Evolutionary conservation across 2,113 vertebrate species (phyloP).

Genomic region (Mormyrus iriodes): DNA sequence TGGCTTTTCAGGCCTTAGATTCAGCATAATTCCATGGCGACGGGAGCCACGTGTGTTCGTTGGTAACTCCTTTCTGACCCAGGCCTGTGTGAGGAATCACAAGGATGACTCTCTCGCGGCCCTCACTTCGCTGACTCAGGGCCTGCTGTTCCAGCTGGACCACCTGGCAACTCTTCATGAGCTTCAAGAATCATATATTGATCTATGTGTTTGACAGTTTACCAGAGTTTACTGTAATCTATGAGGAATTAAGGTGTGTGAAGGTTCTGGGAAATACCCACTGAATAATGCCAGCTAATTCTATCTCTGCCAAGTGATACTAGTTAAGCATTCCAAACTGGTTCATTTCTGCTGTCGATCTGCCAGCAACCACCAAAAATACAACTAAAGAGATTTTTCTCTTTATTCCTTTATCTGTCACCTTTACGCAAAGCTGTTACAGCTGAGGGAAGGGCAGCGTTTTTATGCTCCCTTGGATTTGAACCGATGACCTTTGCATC

Average conservation of each 20-base stretch:
- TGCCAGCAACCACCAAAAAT: neutral
- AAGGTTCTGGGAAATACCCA: neutral
- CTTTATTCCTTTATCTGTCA: too few species aligned
- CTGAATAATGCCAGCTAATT: neutral
- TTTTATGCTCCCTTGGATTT: too few species aligned
- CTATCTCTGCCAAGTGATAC: neutral
- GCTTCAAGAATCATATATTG: slow-evolving; percentile 29
- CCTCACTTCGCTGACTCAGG: slow-evolving; percentile 60
- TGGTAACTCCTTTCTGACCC: neutral
- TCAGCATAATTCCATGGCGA: neutral
- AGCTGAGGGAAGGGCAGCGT: too few species aligned
- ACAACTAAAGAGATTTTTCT: too few species aligned
- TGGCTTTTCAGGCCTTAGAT: neutral
- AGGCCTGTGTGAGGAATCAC: slow-evolving; percentile 53
- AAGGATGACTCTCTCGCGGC: slow-evolving; percentile 53
- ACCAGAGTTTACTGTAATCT: neutral
- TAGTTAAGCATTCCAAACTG: neutral
- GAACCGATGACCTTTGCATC: too few species aligned
- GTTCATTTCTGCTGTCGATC: neutral
- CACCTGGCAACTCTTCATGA: slow-evolving; percentile 59
- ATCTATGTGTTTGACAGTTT: neutral
- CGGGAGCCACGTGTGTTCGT: neutral
- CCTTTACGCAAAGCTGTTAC: too few species aligned
- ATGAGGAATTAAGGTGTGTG: neutral
- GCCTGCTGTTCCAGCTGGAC: slow-evolving; percentile 65